Base-by-base conservation (phyloP, 2,888 invertebrate genomes). In the Coecobrya sp. region DNA sequence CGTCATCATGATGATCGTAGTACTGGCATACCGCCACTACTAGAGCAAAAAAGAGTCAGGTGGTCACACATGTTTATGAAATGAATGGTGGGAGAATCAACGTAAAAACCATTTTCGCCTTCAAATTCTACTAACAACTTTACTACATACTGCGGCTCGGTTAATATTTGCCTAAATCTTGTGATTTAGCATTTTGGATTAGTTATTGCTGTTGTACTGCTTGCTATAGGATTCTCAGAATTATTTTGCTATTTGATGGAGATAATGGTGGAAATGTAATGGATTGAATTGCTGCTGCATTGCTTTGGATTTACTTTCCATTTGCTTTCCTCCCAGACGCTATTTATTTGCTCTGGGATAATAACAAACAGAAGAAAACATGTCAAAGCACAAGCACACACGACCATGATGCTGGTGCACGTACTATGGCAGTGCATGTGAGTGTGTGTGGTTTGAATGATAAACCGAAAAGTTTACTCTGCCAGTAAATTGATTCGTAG, bases 111-210 rank as follows among this genome's bases (percentile, higher is more conserved):
- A 30, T 68, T 68, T 68, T 30, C 30, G 11, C 59, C 59, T 4
- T 19, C 2, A 4, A 16, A 59, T 7, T 59, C 59, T 2, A 59
- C 59, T 59, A 22, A 52, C 19, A 16, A 59, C 19, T 59, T 19
- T 2, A 59, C 59, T 59, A 22, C 65, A 11, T 36, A 13, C 73
- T n/a, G 19, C 7, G 16, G 19, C 30, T 13, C 1, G 42, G 5
- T n/a, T 73, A 73, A 36, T 73, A 19, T 16, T 73, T 13, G 16
- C 16, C 36, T 70, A 30, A 68, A 70, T 70, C 30, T 16, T 70
- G 36, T 70, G 70, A 70, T 70, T 70, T 70, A 36, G 70, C 3
- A 36, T 73, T n/a, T 36, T 73, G 73, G 73, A 73, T 73, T 73
- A 73, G 73, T 73, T 73, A 70, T 70, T 70, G 70, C 36, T 36